phyloP scores from a whole-genome alignment of 1,140 invertebrate genomes.

The Dendrolimus punctatus region DNA sequence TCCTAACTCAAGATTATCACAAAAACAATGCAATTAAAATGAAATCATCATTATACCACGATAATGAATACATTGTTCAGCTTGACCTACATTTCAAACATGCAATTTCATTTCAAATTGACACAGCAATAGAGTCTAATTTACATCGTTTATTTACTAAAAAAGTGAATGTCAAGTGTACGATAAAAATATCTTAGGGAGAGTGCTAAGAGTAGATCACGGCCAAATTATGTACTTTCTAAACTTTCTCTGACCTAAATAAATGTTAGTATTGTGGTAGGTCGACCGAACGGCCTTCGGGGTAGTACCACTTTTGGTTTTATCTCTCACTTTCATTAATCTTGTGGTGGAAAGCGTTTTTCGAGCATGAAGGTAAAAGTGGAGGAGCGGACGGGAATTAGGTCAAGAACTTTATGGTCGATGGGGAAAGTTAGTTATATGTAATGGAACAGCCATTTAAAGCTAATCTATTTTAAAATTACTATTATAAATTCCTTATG shows the following conservation, averaged over 20 bases:
- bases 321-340: constrained; percentile 62
- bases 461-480: no score
- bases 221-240: constrained; percentile 49
- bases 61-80: constrained; percentile 19
- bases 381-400: constrained; percentile 5
- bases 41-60: constrained; percentile 29
- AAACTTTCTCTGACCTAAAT: constrained; percentile 56
- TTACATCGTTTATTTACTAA: constrained; percentile 7
- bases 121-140: constrained; percentile 15
- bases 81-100: constrained; percentile 23
- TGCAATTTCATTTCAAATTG: constrained; percentile 14
- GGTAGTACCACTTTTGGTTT: constrained; percentile 52
- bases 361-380: constrained; percentile 35
- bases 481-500: no score
- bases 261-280: constrained; percentile 31
- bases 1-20: constrained; percentile 2
- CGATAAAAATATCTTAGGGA: constrained; percentile 27
- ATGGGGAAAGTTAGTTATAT: no score
- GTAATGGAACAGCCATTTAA: no score
- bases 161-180: constrained; percentile 28
- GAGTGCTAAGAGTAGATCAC: constrained; percentile 54
- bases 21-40: constrained; percentile 20
- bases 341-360: constrained; percentile 43
- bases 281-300: constrained; percentile 48
- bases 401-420: not conserved